A percentile compares a stretch with the other conserved stretches of the same genome.
These are phyloP conservation scores for Melanotaenia nigrans DNA, from an alignment of 2,797 vertebrate species.

Conservation along the genomic window DNA sequence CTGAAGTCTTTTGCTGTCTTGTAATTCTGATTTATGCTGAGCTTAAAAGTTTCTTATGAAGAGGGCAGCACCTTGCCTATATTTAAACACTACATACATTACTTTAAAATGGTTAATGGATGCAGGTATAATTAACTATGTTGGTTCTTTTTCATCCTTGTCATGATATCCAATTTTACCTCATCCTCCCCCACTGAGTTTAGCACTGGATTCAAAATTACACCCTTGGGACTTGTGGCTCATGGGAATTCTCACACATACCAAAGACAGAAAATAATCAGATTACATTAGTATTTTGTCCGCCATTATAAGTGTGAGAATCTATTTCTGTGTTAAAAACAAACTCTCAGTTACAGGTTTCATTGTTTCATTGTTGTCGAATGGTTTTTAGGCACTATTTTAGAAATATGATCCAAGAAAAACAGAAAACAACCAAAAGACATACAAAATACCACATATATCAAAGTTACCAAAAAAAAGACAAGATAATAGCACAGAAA, in stretches of 20 bases:
- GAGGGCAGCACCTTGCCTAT: conserved; percentile 34
- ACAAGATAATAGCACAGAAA: background rate
- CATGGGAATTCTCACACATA: background rate
- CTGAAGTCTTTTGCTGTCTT: conserved; percentile 16
- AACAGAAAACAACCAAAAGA: background rate
- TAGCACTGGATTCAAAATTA: conserved; percentile 14
- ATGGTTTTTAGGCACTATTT: background rate
- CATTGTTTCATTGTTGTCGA: background rate
- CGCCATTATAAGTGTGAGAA: background rate
- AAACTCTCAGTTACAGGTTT: background rate
- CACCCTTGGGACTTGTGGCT: conserved; percentile 20
- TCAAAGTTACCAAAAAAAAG: background rate
- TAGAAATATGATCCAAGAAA: background rate
- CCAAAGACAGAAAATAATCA: background rate
- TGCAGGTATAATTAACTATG: conserved; percentile 30
- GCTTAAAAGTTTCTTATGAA: conserved; percentile 20
- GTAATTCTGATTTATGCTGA: conserved; percentile 52
- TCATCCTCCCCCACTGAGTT: conserved; percentile 29
- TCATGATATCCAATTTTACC: conserved; percentile 33
- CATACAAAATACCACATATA: background rate
- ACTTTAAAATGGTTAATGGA: conserved; percentile 46
- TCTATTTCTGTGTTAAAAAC: background rate
- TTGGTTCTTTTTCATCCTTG: conserved; percentile 35
- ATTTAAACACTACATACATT: conserved; percentile 6
- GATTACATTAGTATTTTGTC: background rate